Evolutionary conservation across 1,140 invertebrate genomes (phyloP), one percentile per base, ranked within the genome.

Genomic region (Drosophila kanapiae): DNA sequence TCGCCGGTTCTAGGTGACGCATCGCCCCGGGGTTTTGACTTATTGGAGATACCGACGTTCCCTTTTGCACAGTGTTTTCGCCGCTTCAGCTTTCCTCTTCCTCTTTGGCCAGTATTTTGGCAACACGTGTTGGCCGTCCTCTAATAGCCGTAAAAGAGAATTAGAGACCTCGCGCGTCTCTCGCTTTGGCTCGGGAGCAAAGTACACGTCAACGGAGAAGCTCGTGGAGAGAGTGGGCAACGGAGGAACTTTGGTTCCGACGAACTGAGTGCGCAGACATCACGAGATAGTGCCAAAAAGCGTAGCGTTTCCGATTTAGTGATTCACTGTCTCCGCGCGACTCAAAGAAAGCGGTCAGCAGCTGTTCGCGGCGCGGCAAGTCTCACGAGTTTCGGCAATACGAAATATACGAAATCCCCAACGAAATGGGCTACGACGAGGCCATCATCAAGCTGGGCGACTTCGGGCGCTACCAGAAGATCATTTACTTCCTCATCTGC

Each of bases 401-500:
- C 40, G 11, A 23, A 10, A 13, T 35, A 5, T 2, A 56, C 33
- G n/a, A 31, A 31, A 23, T 23, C 13, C 18, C 18, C 9, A 18
- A 18, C 40, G 29, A 51, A 78, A 96, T 96, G 96, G 95, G 95
- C 65, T 96, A 96, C 91, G 96, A 97, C 77, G 96, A 96, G 71
- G 94, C 96, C 9, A 94, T 97, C 29, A 81, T 93, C 2, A 93
- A 95, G 27, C 93, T 97, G 91, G 96, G 96, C 27, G 95, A 96
- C 78, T 97, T 97, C 81, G 96, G 96, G 7, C 93, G 93, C 11
- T 97, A 96, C 82, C 96, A 97, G 82, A 95, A 94, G 74, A 93
- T 95, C 47, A 95, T 96, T 45, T 96, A 96, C 81, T 92, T 96
- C 51, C 91, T 97, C 9, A 91, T 97, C 43, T 96, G 96, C 81